phyloP scores from a whole-genome alignment of 1,140 invertebrate genomes.

The Melitaea cinxia region DNA sequence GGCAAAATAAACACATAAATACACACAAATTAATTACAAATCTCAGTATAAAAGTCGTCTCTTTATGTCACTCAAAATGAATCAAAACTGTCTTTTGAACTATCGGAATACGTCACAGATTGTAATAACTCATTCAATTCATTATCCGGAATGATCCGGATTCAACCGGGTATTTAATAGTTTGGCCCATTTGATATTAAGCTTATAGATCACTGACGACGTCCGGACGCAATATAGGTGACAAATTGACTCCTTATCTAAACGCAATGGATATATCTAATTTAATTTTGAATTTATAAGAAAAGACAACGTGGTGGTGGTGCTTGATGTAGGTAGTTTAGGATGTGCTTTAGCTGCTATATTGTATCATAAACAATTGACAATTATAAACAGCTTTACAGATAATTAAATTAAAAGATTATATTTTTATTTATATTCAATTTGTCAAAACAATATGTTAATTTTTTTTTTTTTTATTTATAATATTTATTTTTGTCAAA shows the following conservation, averaged over 20 bases:
- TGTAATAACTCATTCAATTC: constrained; percentile 3
- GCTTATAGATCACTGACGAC: constrained; percentile 11
- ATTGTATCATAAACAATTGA: too few relatives aligned
- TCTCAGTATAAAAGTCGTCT: neutral
- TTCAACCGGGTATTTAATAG: constrained; percentile 7
- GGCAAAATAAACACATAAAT: neutral
- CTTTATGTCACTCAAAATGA: neutral
- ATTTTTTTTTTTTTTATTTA: too few relatives aligned
- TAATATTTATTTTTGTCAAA: too few relatives aligned
- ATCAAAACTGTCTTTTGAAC: neutral
- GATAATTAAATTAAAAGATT: too few relatives aligned
- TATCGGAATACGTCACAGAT: neutral
- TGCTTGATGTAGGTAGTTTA: neutral
- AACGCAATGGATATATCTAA: constrained; percentile 15
- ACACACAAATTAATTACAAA: neutral
- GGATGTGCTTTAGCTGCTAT: too few relatives aligned
- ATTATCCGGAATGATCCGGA: constrained; percentile 10
- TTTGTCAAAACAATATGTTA: too few relatives aligned
- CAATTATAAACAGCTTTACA: too few relatives aligned
- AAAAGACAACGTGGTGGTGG: neutral
- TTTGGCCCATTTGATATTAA: constrained; percentile 6
- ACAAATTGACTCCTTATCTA: constrained; percentile 9
- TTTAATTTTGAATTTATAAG: neutral
- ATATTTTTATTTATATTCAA: too few relatives aligned
- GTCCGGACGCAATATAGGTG: constrained; percentile 14